A percentile compares a stretch with the other conserved stretches of the same genome.
Conservation (phyloP, 1,140 invertebrate species). For the Tetraneura akinire region DNA sequence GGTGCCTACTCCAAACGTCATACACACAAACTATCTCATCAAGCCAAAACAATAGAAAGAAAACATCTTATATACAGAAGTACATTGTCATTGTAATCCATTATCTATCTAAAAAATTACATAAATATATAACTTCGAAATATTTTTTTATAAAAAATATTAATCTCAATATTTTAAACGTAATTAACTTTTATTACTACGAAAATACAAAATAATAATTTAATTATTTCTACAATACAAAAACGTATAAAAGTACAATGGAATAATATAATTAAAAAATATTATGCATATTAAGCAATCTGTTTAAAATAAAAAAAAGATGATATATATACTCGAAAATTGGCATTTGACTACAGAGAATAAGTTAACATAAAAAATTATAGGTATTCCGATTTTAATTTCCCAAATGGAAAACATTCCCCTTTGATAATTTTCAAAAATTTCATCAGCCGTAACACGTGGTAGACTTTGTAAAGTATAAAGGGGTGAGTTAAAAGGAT, state of each 20-base stretch:
- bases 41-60: conserved; percentile 13
- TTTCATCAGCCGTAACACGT: conserved; percentile 2
- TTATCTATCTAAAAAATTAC: background rate
- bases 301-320: background rate
- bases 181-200: background rate
- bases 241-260: too few species aligned
- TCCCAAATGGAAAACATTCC: conserved; percentile 33
- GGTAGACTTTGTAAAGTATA: background rate
- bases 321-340: background rate
- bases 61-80: background rate
- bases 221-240: background rate
- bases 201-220: background rate
- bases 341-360: background rate
- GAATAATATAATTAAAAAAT: too few species aligned
- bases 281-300: background rate
- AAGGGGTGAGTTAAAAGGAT: background rate
- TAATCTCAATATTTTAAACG: background rate
- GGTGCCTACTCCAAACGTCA: background rate
- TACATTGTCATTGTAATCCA: background rate
- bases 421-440: conserved; percentile 32
- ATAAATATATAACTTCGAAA: background rate
- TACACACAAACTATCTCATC: conserved; percentile 6
- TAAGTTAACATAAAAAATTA: background rate
- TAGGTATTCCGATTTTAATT: conserved; percentile 27
- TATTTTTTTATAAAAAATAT: background rate